Base-by-base conservation (phyloP, 2,113 vertebrate species). In the Cottus gobio region DNA sequence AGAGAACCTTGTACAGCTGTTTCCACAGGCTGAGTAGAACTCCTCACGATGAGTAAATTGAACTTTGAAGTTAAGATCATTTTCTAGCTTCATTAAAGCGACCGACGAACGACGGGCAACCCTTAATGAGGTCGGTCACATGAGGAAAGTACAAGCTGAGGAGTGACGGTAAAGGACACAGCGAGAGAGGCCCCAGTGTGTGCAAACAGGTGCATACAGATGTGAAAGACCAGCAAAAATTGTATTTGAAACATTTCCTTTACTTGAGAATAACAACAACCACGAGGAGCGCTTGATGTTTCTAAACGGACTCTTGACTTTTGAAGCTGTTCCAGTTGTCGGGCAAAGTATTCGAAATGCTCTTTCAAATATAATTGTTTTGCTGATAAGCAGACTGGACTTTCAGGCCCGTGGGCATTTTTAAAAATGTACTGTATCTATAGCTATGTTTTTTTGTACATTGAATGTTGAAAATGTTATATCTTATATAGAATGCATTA, bases 401-500 rank as follows among this genome's bases (percentile, higher is more conserved):
- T 89, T 91, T 91, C 42, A 86, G 77, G 89, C 87, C 90, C 77
- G 76, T 75, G 84, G 79, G 87, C 86, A 63, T 95, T 95, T 95
- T 94, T 93, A 94, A 93, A 93, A 71, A 88, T 86, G 89, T 90
- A 84, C 91, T 92, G 89, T 93, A 93, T 93, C 92, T 93, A 82
- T 83, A 91, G 89, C 80, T 93, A 90, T 86, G 89, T 36, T 91
- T 91, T 24, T 93, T 95, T 95, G 93, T 95, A 95, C 92, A 94
- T 94, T 95, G 95, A 96, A 95, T 95, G 95, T 95, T 93, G 83
- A 94, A 94, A 93, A 94, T 95, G 93, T 93, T 95, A 94, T 93
- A 94, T 95, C 94, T 94, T 96, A 94, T 95, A 95, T 95, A 95
- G 94, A 95, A 96, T 96, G 95, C 95, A 94, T 95, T 94, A 94